Evolutionary conservation across 2,888 invertebrate species (phyloP).

Genomic region (Limnephilus auricula): DNA sequence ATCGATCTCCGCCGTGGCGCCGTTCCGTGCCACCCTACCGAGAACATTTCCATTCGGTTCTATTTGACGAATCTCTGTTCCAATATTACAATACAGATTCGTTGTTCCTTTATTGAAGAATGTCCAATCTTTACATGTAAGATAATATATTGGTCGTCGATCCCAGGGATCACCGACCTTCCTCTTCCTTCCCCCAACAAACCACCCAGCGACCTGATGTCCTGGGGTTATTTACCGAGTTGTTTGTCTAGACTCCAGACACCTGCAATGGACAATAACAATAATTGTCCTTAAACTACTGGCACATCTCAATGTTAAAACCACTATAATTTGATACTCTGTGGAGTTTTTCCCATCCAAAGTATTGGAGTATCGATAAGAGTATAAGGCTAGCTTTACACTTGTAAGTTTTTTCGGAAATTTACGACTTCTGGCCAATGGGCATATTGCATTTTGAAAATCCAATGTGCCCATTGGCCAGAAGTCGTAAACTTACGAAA

Average conservation of each 20-base stretch:
- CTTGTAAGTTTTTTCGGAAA: too few species aligned
- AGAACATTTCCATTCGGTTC: constrained; percentile 6
- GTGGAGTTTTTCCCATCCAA: background rate
- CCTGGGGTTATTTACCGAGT: background rate
- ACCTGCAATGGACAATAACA: background rate
- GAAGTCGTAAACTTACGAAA: too few species aligned
- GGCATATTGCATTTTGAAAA: too few species aligned
- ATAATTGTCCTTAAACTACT: background rate
- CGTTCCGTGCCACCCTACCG: constrained; percentile 39
- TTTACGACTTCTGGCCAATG: too few species aligned
- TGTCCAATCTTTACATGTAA: too few species aligned
- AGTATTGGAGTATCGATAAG: background rate
- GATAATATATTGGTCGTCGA: background rate
- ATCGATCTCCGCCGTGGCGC: constrained; percentile 36
- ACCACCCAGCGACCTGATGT: background rate
- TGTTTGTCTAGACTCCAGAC: constrained; percentile 27
- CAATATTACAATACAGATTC: background rate
- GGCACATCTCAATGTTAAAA: background rate
- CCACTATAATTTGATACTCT: background rate
- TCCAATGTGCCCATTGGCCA: too few species aligned
- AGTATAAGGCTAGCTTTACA: too few species aligned
- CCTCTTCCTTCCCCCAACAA: background rate
- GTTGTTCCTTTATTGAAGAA: background rate
- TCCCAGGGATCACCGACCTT: background rate
- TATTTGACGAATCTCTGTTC: background rate